Evolutionary conservation across 2,113 vertebrate genomes (phyloP), one percentile per base, ranked within the genome.

Genomic region (Penelope pileata): DNA sequence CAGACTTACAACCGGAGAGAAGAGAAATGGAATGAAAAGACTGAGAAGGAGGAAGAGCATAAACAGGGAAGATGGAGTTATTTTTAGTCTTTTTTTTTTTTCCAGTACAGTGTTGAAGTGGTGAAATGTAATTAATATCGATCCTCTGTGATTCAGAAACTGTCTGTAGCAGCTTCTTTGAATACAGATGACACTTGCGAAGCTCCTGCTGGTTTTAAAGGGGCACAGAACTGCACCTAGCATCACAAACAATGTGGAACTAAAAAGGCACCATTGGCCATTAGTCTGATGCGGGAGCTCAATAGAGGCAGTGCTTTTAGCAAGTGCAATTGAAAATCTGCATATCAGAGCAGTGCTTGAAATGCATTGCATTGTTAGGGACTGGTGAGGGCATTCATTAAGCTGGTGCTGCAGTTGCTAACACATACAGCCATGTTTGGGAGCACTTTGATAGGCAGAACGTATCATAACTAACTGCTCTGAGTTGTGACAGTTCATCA

Each of bases 61-160:
- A 63, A 91, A 69, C 34, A 75, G 23, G 7, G 15, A 24, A 78
- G 86, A 86, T 12, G 36, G 50, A 47, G 34, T 43, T 82, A 78
- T 81, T 95, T 91, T 91, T 70, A 78, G n/a, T 8, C n/a, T 50
- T 27, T 51, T 16, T 64, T 43, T 16, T 0, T 15, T 36, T 9
- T 27, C 5, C 10, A 9, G 30, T 86, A 48, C 14, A 58, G 16
- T 48, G 40, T 48, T 72, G 66, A 63, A 88, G 38, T 17, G 60
- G 77, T 78, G 51, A 93, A 96, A 83, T 51, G 32, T 63, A 94
- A 95, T 90, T 88, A 94, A 90, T 86, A 94, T 64, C 78, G 92
- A 93, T 83, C 56, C 45, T 93, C 30, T 42, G n/a, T 96, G 62
- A 88, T 91, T 93, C 76, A 92, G 88, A 94, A 90, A 86, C 59